Evolutionary conservation across 2,888 invertebrate genomes (phyloP), one percentile per base, ranked within the genome.

Genomic region (Microctonus brassicae): DNA sequence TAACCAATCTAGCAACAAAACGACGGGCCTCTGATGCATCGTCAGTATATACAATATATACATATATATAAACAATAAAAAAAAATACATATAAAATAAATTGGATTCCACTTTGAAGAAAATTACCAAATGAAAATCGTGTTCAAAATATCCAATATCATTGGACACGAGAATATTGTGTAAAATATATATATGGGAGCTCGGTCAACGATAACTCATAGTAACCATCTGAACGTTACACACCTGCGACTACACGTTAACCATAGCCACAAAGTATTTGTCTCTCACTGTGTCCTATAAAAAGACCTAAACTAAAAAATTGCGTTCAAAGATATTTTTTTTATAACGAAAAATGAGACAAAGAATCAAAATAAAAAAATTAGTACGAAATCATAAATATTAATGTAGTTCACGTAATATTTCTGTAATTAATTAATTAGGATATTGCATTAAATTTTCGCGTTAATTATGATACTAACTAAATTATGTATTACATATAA

Each of bases 11-110:
- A 70, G 79, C 82, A 52, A 77, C 78, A 34, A 86, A 86, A 72
- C 80, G 85, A 57, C 81, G 86, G 62, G 83, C 85, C 36, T 84
- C 86, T 64, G 85, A 86, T 72, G 79, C 82, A 3, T 78, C 83
- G 85, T 86, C 63, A 86, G 86, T 83, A 74, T 47, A 47, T 47
- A 47, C 20, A 36, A 4, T 17, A 47, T 6, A 47, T 47, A 17
- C 47, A 47, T 5, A 29, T 5, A 29, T 7, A 29, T 5, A 29
- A 29, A 29, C 29, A 29, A 29, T 29, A 29, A 29, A 29, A 47
- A n/a, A n/a, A 0, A 47, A 17, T 6, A 17, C 17, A 20, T 20
- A 1, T 6, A 47, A n/a, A 20, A 47, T 47, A 5, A n/a, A 47
- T 47, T 47, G 47, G 17, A 20, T 17, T 47, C 6, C 6, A 47